Conservation (phyloP, 2,888 invertebrate species). For the Apoda limacodes region DNA sequence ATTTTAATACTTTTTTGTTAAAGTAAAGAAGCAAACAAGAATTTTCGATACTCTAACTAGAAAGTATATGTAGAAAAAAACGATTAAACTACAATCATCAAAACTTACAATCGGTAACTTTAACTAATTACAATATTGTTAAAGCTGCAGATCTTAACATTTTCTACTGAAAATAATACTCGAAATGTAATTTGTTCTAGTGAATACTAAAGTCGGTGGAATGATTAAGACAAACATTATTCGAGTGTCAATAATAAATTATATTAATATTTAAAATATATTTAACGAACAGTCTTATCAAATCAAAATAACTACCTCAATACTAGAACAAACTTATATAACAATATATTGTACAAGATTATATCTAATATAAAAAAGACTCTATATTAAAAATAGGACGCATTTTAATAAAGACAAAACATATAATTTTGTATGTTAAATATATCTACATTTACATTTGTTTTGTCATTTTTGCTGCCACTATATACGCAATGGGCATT, state of each 20-base stretch:
- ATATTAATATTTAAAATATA: constrained; percentile 38
- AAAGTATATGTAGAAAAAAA: constrained; percentile 3
- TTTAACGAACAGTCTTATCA: constrained; percentile 61
- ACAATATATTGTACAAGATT: background rate
- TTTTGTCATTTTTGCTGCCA: too few species aligned
- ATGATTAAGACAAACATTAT: too few species aligned
- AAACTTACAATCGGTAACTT: too few species aligned
- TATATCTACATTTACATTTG: too few species aligned
- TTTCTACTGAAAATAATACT: constrained; percentile 54
- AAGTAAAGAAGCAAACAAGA: constrained; percentile 5
- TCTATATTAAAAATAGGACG: constrained; percentile 31
- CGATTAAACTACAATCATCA: constrained; percentile 4
- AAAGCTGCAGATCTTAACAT: constrained; percentile 44
- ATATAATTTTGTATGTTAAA: too few species aligned
- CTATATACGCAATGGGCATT: too few species aligned
- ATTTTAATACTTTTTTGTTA: constrained; percentile 18
- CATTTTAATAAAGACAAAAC: constrained; percentile 31
- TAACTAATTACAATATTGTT: constrained; percentile 33
- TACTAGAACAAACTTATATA: too few species aligned
- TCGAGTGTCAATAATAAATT: constrained; percentile 45
- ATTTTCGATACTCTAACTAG: constrained; percentile 8
- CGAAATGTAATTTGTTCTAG: constrained; percentile 43
- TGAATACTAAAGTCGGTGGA: constrained; percentile 62
- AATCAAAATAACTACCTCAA: too few species aligned
- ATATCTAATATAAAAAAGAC: constrained; percentile 4